Evolutionary conservation across 2,888 invertebrate genomes (phyloP), one percentile per base, ranked within the genome.

Genomic region (Cephus pulcher): DNA sequence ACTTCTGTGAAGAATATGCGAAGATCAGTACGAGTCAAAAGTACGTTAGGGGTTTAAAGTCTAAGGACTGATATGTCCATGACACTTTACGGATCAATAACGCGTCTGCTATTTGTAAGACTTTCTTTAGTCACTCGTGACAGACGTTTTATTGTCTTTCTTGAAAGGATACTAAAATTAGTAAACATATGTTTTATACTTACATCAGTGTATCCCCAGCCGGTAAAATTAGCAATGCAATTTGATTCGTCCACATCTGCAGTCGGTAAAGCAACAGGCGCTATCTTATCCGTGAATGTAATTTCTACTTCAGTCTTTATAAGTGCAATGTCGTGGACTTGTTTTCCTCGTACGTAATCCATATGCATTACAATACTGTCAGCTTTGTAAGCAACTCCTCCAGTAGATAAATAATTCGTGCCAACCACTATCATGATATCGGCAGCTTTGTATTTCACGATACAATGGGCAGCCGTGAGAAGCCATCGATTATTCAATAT

Each of bases 181-280:
- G 3, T 37, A 30, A 69, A 11, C 15, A 23, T 9, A 23, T 23
- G 15, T 69, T 74, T 74, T 77, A 33, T 34, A 85, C 92, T 92
- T 82, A 93, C 93, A 30, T 92, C 92, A 37, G 90, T 86, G 73
- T 92, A 89, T 3, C 93, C 93, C 93, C 93, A 93, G 11, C 93
- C 93, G 34, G 92, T 92, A 2, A 93, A 87, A 23, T 92, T 73
- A 12, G 93, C 84, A 6, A 89, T 87, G 4, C 89, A 91, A 33
- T 91, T 92, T 1, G 82, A 90, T 0, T 84, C 89, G 73, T 76
- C 76, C 12, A 92, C 92, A 75, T 93, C 84, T 1, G 81, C 78
- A 0, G 87, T 87, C 4, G 93, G 92, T 11, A 93, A 83, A 1
- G 80, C 81, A 34, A 93, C 92, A 0, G 93, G 91, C 80, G 91